Conservation (phyloP, 2,113 vertebrate genomes). For the Equus quagga region DNA sequence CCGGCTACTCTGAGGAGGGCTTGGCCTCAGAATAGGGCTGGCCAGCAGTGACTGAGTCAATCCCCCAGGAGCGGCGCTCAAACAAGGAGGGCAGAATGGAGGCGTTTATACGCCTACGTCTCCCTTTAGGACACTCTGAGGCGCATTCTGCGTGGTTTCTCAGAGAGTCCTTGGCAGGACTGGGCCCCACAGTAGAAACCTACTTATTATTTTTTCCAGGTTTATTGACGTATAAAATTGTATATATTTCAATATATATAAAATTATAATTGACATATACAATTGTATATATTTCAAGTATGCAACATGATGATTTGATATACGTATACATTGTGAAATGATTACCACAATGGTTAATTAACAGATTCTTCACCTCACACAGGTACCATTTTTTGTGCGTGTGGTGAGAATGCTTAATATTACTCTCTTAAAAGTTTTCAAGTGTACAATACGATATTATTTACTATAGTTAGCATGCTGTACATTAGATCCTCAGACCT, state of each 20-base stretch:
- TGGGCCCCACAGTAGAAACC: not conserved
- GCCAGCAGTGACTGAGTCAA: not conserved
- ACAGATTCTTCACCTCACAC: not conserved
- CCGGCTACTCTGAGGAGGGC: not conserved
- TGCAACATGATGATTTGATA: not conserved
- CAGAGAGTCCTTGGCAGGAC: not conserved
- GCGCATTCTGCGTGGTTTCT: not conserved
- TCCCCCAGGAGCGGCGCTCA: not conserved
- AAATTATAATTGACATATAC: not conserved
- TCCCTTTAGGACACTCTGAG: not conserved
- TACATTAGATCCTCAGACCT: not conserved
- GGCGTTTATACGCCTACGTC: not conserved
- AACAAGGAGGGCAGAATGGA: not conserved
- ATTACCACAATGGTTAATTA: not conserved
- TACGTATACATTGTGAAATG: not conserved
- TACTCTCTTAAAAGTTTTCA: not conserved
- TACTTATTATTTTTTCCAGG: not conserved
- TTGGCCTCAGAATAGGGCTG: not conserved
- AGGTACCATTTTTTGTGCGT: not conserved
- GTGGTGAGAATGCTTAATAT: not conserved
- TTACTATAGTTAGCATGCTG: not conserved
- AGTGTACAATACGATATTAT: not conserved
- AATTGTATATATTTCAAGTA: not conserved
- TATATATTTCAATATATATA: not conserved
- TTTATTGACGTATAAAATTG: not conserved